phyloP scores from a whole-genome alignment of 2,797 vertebrate genomes.

The Sebastiscus albofasciatus region DNA sequence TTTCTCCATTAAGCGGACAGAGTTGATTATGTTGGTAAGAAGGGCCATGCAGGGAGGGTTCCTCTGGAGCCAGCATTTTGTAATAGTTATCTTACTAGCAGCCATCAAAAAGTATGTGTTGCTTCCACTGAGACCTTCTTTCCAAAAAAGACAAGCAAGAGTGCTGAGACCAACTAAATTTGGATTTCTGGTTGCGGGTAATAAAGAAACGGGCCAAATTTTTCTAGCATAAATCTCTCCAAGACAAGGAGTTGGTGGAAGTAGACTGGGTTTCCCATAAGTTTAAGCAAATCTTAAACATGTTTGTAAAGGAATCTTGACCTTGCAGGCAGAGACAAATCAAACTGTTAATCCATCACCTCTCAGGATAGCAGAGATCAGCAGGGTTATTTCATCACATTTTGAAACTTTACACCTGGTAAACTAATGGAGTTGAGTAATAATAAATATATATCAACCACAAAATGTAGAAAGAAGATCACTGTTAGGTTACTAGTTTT shows the following conservation, averaged over 20 bases:
- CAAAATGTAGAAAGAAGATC: background rate
- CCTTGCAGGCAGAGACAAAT: background rate
- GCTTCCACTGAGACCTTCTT: too few relatives aligned
- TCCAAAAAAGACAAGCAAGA: too few relatives aligned
- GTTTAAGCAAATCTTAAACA: background rate
- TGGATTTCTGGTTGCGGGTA: accelerated
- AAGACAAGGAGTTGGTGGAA: too few relatives aligned
- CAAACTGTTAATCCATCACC: background rate
- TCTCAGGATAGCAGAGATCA: background rate
- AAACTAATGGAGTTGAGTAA: background rate
- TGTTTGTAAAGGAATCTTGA: background rate
- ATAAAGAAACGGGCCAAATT: too few relatives aligned
- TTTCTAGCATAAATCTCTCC: too few relatives aligned
- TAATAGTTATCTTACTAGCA: too few relatives aligned
- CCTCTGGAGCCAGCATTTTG: too few relatives aligned
- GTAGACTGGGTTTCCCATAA: background rate
- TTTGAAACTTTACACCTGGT: background rate
- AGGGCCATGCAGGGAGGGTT: too few relatives aligned
- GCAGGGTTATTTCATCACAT: background rate
- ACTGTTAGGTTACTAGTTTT: background rate
- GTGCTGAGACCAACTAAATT: too few relatives aligned
- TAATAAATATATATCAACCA: background rate
- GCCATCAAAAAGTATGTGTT: too few relatives aligned
- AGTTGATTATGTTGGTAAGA: too few relatives aligned
- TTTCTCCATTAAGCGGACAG: too few relatives aligned